These are phyloP conservation scores for Hybos culiciformis DNA, from an alignment of 2,888 invertebrate species.

Conservation along the genomic window DNA sequence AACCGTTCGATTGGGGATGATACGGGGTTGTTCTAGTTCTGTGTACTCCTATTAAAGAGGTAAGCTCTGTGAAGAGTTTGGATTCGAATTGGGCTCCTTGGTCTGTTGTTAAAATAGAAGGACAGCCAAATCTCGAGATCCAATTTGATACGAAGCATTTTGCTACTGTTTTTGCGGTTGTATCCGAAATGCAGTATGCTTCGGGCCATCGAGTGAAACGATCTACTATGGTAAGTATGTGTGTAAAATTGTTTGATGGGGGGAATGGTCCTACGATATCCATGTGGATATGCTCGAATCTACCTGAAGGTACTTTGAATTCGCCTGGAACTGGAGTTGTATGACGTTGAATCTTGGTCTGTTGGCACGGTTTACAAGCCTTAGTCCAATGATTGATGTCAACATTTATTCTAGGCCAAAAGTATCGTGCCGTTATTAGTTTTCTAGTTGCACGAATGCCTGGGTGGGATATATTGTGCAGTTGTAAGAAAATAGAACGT, in stretches of 20 bases:
- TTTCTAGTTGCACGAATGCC: constrained; percentile 3
- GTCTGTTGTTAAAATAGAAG: not conserved
- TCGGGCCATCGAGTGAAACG: not conserved
- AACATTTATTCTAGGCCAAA: constrained; percentile 5
- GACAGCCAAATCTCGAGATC: not conserved
- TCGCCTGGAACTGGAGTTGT: not conserved
- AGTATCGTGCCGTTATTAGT: constrained; percentile 2
- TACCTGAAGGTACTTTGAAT: not conserved
- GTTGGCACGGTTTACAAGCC: constrained; percentile 5
- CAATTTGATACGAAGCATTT: not conserved
- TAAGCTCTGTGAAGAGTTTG: not conserved
- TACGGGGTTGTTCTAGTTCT: not conserved
- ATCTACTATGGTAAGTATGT: not conserved
- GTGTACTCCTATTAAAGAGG: not conserved
- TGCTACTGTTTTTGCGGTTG: not conserved
- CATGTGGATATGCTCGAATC: not conserved
- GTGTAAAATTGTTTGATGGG: not conserved
- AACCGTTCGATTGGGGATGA: constrained; percentile 2
- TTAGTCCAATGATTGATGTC: constrained; percentile 7
- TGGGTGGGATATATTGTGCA: constrained; percentile 6
- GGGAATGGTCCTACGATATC: not conserved
- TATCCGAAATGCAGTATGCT: not conserved
- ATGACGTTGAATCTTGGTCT: constrained; percentile 8
- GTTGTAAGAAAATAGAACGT: not conserved
- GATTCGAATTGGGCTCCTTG: not conserved